Evolutionary conservation across 2,113 vertebrate genomes (phyloP).

Genomic region (Phycodurus eques): DNA sequence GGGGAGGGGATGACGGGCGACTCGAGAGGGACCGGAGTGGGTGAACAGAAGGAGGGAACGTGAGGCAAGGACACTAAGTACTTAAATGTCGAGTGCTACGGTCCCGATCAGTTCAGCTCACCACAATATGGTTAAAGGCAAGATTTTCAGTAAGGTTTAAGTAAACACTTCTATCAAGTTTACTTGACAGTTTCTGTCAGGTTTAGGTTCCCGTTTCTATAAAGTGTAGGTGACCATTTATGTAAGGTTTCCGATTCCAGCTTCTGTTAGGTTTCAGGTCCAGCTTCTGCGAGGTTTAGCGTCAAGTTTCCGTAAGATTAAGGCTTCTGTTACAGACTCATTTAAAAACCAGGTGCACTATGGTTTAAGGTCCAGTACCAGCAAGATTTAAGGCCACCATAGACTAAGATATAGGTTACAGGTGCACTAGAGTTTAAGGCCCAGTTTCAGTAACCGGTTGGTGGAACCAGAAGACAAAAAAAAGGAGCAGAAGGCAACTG

Average conservation of each 20-base stretch:
- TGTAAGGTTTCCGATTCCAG: not conserved
- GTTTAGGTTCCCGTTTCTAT: not conserved
- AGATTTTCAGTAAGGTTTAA: not conserved
- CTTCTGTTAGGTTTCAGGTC: not conserved
- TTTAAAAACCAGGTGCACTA: not conserved
- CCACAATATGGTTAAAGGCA: not conserved
- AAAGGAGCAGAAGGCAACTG: not conserved
- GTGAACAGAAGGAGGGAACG: not conserved
- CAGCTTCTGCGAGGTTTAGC: not conserved
- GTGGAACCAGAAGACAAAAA: not conserved
- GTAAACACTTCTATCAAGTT: too few species aligned
- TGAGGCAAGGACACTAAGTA: slow-evolving; percentile 5
- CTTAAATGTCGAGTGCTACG: not conserved
- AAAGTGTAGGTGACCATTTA: not conserved
- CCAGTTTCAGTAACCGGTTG: not conserved
- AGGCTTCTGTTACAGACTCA: not conserved
- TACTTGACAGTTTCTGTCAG: not conserved
- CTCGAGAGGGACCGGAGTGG: slow-evolving; percentile 12
- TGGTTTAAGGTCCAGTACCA: not conserved
- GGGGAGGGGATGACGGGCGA: slow-evolving; percentile 19
- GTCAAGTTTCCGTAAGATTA: not conserved
- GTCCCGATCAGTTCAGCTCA: not conserved
- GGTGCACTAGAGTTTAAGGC: not conserved
- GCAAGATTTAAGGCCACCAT: not conserved
- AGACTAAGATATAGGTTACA: not conserved